Evolutionary conservation across 1,140 invertebrate genomes (phyloP).

Genomic region (Drosophila mojavensis): DNA sequence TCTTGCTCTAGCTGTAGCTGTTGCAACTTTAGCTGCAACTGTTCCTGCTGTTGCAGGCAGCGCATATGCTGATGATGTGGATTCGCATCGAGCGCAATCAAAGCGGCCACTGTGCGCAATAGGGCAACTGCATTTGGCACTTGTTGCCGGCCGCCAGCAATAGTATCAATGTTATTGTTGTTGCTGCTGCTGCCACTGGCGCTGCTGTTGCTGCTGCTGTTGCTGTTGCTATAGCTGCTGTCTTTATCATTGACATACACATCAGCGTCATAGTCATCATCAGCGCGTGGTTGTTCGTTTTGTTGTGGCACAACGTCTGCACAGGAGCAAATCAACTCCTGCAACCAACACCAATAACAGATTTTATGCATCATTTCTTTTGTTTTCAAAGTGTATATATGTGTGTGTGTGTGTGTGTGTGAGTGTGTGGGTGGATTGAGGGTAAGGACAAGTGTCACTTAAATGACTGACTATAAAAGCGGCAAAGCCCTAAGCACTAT

Average conservation of each 20-base stretch:
- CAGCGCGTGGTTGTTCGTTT: slow-evolving; percentile 58
- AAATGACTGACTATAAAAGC: slow-evolving; percentile 32
- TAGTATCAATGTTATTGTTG: slow-evolving; percentile 54
- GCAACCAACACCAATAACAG: slow-evolving; percentile 87
- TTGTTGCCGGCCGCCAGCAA: slow-evolving; percentile 16
- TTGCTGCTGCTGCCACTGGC: slow-evolving; percentile 30
- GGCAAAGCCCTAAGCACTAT: slow-evolving; percentile 29
- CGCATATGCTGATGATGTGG: slow-evolving; percentile 81
- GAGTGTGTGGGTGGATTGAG: slow-evolving; percentile 1
- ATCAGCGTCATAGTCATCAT: slow-evolving; percentile 79
- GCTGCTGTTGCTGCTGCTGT: slow-evolving; percentile 11
- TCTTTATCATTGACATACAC: slow-evolving; percentile 68
- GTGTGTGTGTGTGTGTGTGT: slow-evolving; percentile 20
- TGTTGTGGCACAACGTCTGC: slow-evolving; percentile 87
- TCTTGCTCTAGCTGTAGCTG: slow-evolving; percentile 64
- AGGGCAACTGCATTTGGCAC: slow-evolving; percentile 78
- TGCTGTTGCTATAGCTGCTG: slow-evolving; percentile 21
- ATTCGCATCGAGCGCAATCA: slow-evolving; percentile 81
- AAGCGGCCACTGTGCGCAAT: slow-evolving; percentile 73
- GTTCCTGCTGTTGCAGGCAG: slow-evolving; percentile 71
- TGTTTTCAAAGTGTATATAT: slow-evolving; percentile 28
- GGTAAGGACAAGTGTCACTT: slow-evolving; percentile 21
- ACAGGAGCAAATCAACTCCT: slow-evolving; percentile 90
- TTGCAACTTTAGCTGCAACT: slow-evolving; percentile 57
- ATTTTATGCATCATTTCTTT: slow-evolving; percentile 71